Conservation (phyloP, 2,797 vertebrate species). For the Moxostoma hubbsi region DNA sequence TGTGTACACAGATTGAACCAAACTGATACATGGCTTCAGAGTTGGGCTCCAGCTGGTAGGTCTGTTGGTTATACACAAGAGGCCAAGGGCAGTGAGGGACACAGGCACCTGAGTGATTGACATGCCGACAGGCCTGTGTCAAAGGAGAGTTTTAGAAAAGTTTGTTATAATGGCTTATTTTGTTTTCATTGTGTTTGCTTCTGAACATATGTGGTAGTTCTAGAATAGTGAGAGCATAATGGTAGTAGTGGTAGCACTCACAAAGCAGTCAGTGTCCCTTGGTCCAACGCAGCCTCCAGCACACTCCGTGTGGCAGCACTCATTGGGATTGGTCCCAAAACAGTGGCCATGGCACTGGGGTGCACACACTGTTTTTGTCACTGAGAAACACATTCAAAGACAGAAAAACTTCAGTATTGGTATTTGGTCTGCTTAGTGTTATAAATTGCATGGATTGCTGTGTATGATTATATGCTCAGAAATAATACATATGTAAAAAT, state of each 20-base stretch:
- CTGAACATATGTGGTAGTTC: constrained; percentile 20
- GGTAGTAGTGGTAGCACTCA: constrained; percentile 72
- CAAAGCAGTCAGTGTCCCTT: constrained; percentile 89
- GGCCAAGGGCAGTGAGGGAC: constrained; percentile 89
- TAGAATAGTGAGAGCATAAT: background rate
- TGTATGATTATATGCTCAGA: background rate
- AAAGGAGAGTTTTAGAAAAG: constrained; percentile 20
- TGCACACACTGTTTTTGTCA: constrained; percentile 95
- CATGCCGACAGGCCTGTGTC: constrained; percentile 87
- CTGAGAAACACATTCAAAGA: constrained; percentile 69
- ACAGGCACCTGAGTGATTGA: constrained; percentile 92
- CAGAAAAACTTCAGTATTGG: no score
- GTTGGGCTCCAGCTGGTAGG: constrained; percentile 92
- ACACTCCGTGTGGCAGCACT: constrained; percentile 95
- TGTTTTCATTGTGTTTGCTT: background rate
- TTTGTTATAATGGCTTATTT: no score
- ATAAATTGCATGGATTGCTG: background rate
- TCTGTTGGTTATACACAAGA: constrained; percentile 91
- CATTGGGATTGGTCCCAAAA: constrained; percentile 89
- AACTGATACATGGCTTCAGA: constrained; percentile 94
- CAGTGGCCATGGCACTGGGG: constrained; percentile 94
- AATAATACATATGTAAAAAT: no score
- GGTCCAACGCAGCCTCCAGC: constrained; percentile 92
- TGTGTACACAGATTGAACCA: constrained; percentile 90
- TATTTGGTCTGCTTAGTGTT: background rate